These are phyloP conservation scores for Zaprionus lineosus DNA, from an alignment of 2,888 invertebrate genomes.

Conservation along the genomic window DNA sequence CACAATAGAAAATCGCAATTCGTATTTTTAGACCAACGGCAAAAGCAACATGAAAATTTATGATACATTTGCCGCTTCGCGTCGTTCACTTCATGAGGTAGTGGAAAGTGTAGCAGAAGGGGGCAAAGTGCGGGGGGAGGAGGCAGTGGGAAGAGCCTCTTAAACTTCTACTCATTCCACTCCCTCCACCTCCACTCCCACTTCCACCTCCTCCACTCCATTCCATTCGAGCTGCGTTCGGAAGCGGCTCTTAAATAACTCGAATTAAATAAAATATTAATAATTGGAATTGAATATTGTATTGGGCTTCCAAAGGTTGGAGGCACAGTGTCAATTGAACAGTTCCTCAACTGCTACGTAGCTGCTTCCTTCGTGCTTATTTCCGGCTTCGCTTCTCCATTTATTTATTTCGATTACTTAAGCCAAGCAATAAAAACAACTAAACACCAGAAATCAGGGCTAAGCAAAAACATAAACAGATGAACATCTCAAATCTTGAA, in stretches of 20 bases:
- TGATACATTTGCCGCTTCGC: slow-evolving; percentile 64
- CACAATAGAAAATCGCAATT: slow-evolving; percentile 75
- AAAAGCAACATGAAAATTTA: slow-evolving; percentile 68
- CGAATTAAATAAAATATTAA: slow-evolving; percentile 65
- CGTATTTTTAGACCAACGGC: slow-evolving; percentile 64
- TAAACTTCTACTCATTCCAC: too few relatives aligned
- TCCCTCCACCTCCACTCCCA: too few relatives aligned
- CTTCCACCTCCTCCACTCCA: too few relatives aligned
- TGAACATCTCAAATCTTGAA: slow-evolving; percentile 13
- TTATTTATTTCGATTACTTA: slow-evolving; percentile 69
- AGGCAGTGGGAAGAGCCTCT: slow-evolving; percentile 6
- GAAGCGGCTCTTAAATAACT: slow-evolving; percentile 49
- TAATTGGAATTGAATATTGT: slow-evolving; percentile 71
- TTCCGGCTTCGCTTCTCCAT: slow-evolving; percentile 21
- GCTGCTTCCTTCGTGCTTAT: slow-evolving; percentile 14
- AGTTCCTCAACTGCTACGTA: slow-evolving; percentile 16
- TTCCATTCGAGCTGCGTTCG: slow-evolving; percentile 37
- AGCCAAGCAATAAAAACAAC: slow-evolving; percentile 47
- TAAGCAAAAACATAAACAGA: slow-evolving; percentile 53
- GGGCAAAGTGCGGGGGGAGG: not conserved
- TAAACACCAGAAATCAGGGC: slow-evolving; percentile 30
- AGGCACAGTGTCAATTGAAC: slow-evolving; percentile 4
- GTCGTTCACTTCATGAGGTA: not conserved
- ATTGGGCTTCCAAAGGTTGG: slow-evolving; percentile 39
- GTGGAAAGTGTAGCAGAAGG: not conserved